Evolutionary conservation across 2,888 invertebrate species (phyloP).

Genomic region (Diarsia mendica): DNA sequence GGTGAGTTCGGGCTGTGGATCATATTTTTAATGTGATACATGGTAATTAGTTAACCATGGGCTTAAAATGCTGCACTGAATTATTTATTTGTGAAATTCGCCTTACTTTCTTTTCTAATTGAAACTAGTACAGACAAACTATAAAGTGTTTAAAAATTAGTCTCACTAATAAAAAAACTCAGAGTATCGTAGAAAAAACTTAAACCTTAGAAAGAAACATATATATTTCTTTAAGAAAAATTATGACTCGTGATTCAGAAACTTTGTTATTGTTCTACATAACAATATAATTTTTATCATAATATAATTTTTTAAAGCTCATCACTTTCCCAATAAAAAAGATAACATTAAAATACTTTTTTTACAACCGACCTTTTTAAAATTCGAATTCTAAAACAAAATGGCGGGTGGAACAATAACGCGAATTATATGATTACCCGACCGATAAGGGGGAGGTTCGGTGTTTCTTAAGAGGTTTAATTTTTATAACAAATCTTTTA

Average conservation of each 20-base stretch:
- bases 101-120: not conserved
- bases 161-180: not conserved
- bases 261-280: conserved; percentile 15
- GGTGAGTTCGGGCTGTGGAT: too few species aligned
- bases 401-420: conserved; percentile 81
- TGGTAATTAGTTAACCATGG: not conserved
- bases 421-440: conserved; percentile 83
- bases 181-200: too few species aligned
- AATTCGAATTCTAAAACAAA: conserved; percentile 82
- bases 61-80: not conserved
- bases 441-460: conserved; percentile 77
- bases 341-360: conserved; percentile 68
- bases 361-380: conserved; percentile 76
- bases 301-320: conserved; percentile 58
- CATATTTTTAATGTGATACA: not conserved
- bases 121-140: not conserved
- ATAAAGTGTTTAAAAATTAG: not conserved
- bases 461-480: conserved; percentile 86
- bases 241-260: not conserved
- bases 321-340: conserved; percentile 72
- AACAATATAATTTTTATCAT: conserved; percentile 48
- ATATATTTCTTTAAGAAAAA: not conserved
- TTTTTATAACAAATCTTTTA: conserved; percentile 88
- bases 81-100: not conserved
- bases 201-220: too few species aligned